Evolutionary conservation across 2,888 invertebrate species (phyloP).

Genomic region (Saturnia pavonia): DNA sequence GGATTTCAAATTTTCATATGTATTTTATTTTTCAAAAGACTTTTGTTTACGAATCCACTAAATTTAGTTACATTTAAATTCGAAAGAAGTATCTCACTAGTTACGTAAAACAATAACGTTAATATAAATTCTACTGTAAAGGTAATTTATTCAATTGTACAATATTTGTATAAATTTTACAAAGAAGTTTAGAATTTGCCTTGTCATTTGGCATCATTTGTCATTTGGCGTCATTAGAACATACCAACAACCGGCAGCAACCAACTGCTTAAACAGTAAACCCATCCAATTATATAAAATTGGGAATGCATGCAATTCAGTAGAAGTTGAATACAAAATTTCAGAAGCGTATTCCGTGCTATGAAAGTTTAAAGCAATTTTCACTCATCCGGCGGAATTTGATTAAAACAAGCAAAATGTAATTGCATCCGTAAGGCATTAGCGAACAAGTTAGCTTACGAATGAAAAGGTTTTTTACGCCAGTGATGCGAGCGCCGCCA

Average conservation of each 20-base stretch:
- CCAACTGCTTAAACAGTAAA: neutral
- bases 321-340: slow-evolving; percentile 10
- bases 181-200: slow-evolving; percentile 1
- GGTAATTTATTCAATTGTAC: neutral
- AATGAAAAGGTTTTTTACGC: slow-evolving; percentile 68
- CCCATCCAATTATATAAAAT: neutral
- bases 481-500: slow-evolving; percentile 70
- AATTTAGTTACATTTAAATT: neutral
- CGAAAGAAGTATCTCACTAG: neutral
- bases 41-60: neutral
- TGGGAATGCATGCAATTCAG: slow-evolving; percentile 8
- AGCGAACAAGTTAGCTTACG: slow-evolving; percentile 55
- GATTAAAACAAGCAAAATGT: slow-evolving; percentile 18
- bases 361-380: slow-evolving; percentile 28
- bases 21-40: neutral
- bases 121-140: neutral
- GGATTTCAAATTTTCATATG: neutral
- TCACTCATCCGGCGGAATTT: slow-evolving; percentile 28
- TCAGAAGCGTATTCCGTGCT: slow-evolving; percentile 17
- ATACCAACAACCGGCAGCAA: too few relatives aligned
- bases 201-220: too few relatives aligned
- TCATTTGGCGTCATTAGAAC: too few relatives aligned
- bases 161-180: neutral
- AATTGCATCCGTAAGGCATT: slow-evolving; percentile 34
- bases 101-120: neutral